phyloP scores from a whole-genome alignment of 2,797 vertebrate species.

The Masticophis lateralis region DNA sequence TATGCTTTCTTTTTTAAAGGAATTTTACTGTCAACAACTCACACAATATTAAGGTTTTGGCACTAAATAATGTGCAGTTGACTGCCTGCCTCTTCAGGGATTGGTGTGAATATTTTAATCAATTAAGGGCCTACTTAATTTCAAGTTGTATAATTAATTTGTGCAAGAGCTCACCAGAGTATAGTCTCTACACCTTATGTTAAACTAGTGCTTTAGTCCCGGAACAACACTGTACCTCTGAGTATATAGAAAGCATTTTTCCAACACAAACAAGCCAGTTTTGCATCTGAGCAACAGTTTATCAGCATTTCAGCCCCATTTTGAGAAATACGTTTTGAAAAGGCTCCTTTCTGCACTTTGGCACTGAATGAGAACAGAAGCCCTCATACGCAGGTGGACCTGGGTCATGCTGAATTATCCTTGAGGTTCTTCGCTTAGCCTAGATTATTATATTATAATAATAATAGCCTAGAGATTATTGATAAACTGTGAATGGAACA shows the following conservation, averaged over 20 bases:
- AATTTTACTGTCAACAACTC: not conserved
- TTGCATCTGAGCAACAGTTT: not conserved
- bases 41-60: not conserved
- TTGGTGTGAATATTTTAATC: not conserved
- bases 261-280: not conserved
- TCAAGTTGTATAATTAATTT: not conserved
- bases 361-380: not conserved
- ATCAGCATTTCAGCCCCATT: not conserved
- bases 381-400: not conserved
- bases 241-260: not conserved
- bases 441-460: not conserved
- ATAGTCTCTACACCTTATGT: not conserved
- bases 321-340: not conserved
- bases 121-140: not conserved
- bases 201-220: not conserved
- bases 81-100: not conserved
- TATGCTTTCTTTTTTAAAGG: not conserved
- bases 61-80: not conserved
- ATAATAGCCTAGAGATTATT: not conserved
- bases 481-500: conserved; percentile 13
- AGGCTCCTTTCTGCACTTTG: not conserved
- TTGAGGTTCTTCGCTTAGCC: not conserved
- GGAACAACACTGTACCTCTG: not conserved
- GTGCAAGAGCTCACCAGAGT: not conserved
- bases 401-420: not conserved